Evolutionary conservation across 2,113 vertebrate genomes (phyloP).

Genomic region (Oryzias javanicus): DNA sequence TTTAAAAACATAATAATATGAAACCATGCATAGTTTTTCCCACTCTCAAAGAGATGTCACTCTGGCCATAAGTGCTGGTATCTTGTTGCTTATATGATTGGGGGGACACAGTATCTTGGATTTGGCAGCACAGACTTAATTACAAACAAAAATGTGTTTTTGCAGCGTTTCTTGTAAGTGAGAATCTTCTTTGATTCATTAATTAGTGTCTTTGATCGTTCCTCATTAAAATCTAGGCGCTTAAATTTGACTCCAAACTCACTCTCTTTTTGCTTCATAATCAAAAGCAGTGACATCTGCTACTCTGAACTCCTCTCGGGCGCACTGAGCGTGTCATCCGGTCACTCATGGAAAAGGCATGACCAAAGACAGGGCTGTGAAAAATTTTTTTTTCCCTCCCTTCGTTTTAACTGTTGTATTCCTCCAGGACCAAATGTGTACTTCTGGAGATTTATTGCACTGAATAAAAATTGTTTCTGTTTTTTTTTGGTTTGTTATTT

Average conservation of each 20-base stretch:
- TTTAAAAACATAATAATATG: no score
- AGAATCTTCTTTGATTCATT: no score
- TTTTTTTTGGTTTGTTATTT: not conserved
- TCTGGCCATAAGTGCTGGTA: no score
- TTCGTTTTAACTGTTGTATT: not conserved
- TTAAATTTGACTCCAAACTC: slow-evolving; percentile 15
- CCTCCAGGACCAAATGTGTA: not conserved
- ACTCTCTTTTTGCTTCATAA: slow-evolving; percentile 11
- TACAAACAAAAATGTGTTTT: no score
- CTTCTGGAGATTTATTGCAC: not conserved
- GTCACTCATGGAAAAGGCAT: not conserved
- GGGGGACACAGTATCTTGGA: no score
- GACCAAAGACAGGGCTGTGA: not conserved
- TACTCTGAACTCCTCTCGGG: not conserved
- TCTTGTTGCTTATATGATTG: no score
- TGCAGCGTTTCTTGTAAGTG: no score
- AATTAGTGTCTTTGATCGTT: not conserved
- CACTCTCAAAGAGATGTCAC: no score
- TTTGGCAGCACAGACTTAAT: no score
- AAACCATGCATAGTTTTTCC: no score
- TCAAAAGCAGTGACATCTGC: slow-evolving; percentile 3
- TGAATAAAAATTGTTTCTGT: not conserved
- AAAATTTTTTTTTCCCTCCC: not conserved
- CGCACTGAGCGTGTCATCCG: not conserved
- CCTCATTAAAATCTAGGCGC: slow-evolving; percentile 6